Conservation (phyloP, 53 echinoderm and acorn worm species). For the Patiria pectinifera region DNA sequence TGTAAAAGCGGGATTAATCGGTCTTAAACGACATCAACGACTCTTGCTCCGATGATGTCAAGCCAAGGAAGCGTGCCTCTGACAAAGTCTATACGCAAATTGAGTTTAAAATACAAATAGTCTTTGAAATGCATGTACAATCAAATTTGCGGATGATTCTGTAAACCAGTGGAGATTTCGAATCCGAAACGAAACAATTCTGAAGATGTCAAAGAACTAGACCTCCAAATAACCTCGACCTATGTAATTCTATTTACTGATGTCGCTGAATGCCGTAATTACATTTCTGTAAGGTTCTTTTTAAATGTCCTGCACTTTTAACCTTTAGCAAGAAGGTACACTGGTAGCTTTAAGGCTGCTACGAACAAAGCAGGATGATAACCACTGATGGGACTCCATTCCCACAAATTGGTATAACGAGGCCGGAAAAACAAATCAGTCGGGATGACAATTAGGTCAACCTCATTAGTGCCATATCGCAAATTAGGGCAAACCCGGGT, state of each 20-base stretch:
- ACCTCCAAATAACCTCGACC: neutral
- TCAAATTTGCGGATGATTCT: neutral
- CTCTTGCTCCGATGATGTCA: neutral
- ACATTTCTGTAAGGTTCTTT: neutral
- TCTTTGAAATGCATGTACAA: neutral
- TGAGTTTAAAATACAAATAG: neutral
- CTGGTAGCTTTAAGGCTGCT: no score
- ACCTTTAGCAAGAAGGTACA: neutral
- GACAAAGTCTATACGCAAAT: neutral
- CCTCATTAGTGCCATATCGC: neutral
- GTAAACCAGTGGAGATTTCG: neutral
- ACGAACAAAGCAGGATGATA: no score
- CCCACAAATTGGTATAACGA: neutral
- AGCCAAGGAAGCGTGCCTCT: neutral
- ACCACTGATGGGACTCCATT: neutral
- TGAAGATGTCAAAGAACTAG: neutral
- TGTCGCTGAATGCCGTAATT: neutral
- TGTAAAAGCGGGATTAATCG: conserved; percentile 5
- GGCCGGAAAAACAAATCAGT: neutral
- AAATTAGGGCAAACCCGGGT: neutral
- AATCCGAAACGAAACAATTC: neutral
- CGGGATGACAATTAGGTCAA: neutral
- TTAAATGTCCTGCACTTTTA: neutral
- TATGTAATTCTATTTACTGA: neutral
- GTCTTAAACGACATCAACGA: neutral